Evolutionary conservation across 2,888 invertebrate genomes (phyloP).

Genomic region (Epinotia nisella): DNA sequence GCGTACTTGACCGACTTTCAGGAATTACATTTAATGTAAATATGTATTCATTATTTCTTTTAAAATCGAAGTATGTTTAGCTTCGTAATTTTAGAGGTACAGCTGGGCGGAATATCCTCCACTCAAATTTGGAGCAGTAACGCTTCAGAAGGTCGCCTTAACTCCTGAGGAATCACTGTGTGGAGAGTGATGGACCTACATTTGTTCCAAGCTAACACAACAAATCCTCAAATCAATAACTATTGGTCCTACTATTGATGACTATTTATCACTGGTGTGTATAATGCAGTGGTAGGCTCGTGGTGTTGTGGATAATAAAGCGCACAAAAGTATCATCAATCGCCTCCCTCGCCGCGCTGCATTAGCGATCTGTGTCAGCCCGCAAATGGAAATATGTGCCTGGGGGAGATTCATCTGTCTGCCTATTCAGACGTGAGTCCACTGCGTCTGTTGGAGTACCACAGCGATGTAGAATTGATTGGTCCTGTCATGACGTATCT

Average conservation of each 20-base stretch:
- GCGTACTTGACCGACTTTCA: constrained; percentile 3
- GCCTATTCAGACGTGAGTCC: background rate
- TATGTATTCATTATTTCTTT: background rate
- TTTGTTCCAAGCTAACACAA: background rate
- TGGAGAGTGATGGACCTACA: too few relatives aligned
- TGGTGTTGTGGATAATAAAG: background rate
- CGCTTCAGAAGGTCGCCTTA: too few relatives aligned
- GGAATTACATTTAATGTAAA: constrained; percentile 21
- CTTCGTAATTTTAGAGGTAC: background rate
- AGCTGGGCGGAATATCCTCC: too few relatives aligned
- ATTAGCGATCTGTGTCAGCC: constrained; percentile 1
- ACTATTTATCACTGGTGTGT: background rate
- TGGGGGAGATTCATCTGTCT: constrained; percentile 5
- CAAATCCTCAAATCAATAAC: background rate
- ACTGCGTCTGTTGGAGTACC: background rate
- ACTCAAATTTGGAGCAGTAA: too few relatives aligned
- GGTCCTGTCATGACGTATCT: background rate
- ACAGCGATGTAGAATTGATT: background rate
- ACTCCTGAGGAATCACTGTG: too few relatives aligned
- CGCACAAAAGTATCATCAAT: constrained; percentile 3
- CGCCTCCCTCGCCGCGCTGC: background rate
- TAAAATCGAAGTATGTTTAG: background rate
- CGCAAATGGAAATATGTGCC: constrained; percentile 5
- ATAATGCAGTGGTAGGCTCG: background rate
- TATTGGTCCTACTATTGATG: background rate